A percentile compares a stretch with the other conserved stretches of the same genome.
phyloP scores from a whole-genome alignment of 2,113 vertebrate genomes.

The Pluvialis apricaria region DNA sequence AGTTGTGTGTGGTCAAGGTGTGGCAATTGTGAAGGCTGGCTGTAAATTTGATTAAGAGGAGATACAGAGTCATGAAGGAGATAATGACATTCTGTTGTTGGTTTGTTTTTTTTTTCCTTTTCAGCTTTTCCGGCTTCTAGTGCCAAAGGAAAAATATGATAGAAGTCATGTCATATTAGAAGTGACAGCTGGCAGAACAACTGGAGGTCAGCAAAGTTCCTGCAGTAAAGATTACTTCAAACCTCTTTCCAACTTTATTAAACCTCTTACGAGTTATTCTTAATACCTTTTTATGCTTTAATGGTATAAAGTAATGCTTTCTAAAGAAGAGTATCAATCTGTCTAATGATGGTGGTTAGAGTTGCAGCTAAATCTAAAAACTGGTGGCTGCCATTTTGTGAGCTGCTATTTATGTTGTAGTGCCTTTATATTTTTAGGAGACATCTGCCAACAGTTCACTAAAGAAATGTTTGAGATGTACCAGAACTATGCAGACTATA shows the following conservation, averaged over 20 bases:
- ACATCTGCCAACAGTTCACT: conserved; percentile 97
- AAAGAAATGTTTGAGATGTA: conserved; percentile 96
- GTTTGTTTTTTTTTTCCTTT: neutral
- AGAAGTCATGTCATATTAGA: conserved; percentile 82
- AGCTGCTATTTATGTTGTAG: neutral
- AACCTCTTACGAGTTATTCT: neutral
- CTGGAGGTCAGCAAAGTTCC: conserved; percentile 83
- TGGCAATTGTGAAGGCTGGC: neutral
- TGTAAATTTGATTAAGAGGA: neutral
- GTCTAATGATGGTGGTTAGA: neutral
- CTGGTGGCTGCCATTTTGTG: neutral
- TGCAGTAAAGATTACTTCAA: conserved; percentile 14
- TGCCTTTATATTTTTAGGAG: conserved; percentile 75
- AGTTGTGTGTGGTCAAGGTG: neutral
- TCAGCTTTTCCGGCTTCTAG: conserved; percentile 83
- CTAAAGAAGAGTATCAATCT: neutral
- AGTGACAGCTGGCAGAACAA: conserved; percentile 91
- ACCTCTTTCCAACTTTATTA: neutral
- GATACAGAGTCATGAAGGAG: neutral
- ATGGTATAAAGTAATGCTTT: neutral
- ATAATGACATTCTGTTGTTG: neutral
- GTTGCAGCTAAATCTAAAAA: neutral
- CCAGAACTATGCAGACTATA: conserved; percentile 83
- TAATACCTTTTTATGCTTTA: neutral
- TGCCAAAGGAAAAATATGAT: conserved; percentile 83